Conservation (phyloP, 1,140 invertebrate genomes). For the Cydia splendana region DNA sequence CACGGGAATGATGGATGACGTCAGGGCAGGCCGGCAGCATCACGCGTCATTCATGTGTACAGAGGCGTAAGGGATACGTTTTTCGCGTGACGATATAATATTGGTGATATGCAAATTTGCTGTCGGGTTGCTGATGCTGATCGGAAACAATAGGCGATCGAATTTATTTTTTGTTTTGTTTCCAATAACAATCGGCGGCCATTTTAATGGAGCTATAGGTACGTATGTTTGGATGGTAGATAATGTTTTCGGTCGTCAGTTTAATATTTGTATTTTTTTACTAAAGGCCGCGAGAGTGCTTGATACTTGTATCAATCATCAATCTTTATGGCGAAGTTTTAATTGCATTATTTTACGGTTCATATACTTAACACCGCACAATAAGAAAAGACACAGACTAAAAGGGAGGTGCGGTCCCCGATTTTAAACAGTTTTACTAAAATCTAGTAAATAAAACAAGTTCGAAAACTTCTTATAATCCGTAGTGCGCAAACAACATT, state of each 20-base stretch:
- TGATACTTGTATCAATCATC: no score
- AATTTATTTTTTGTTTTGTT: slow-evolving; percentile 30
- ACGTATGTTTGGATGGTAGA: background rate
- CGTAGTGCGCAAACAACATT: slow-evolving; percentile 1
- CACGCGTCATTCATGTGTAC: slow-evolving; percentile 79
- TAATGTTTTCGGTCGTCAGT: background rate
- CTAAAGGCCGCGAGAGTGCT: no score
- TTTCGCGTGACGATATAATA: slow-evolving; percentile 79
- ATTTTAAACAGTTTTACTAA: background rate
- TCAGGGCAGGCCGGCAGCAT: slow-evolving; percentile 78
- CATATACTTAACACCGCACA: no score
- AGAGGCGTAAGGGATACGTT: slow-evolving; percentile 79
- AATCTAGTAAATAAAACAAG: slow-evolving; percentile 13
- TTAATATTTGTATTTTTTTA: no score
- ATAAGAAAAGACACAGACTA: no score
- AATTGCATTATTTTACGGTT: no score
- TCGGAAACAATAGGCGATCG: slow-evolving; percentile 29
- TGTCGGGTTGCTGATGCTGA: slow-evolving; percentile 45
- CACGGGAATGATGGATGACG: slow-evolving; percentile 79
- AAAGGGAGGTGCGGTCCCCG: background rate
- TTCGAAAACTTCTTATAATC: background rate
- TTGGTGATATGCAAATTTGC: slow-evolving; percentile 78
- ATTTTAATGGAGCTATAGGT: background rate
- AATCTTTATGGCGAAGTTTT: no score
- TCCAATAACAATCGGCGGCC: slow-evolving; percentile 6